Evolutionary conservation across 2,797 vertebrate genomes (phyloP), one percentile per base, ranked within the genome.

Genomic region (Phylloscopus collybita): DNA sequence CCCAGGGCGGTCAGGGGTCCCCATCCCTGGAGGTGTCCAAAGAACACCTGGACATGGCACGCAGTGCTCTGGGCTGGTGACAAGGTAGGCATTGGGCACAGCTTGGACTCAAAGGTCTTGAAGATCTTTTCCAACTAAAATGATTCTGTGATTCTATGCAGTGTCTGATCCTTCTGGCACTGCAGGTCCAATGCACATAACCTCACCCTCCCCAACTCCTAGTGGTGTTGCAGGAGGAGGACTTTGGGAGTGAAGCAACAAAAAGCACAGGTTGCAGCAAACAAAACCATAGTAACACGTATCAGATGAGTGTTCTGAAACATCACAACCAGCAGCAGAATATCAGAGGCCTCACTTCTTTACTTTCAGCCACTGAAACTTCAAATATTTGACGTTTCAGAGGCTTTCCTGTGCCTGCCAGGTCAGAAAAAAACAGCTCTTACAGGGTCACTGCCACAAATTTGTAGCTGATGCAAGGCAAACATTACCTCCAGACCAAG

Each of bases 381-480:
- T 83, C 34, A 93, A 96, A 96, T 97, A 97, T 97, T 96, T 93
- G 50, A 64, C 29, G n/a, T 56, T 56, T 18, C 50, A 40, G 40
- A 64, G 53, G 61, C 40, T 73, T 95, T 65, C 54, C 44, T 32
- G 6, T 50, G 34, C 44, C 79, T 89, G 88, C 62, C 34, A 45
- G 47, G 22, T 95, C 84, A 92, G 84, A 34, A 84, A 88, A 60
- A 34, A 80, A 86, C 10, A 79, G 44, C 27, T 75, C n/a, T 66
- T 23, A 62, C 2, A 5, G 86, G 40, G 72, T 66, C 65, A 73
- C 18, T 80, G 65, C 53, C 65, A 90, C 18, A 56, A 6, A 27
- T 40, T 30, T 50, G 34, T 9, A 78, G 50, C 65, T 95, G 69
- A 64, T 65, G 61, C 22, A 91, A 92, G 26, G 60, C 75, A 93